Percentiles rank a stretch among this genome's conserved stretches.
Evolutionary conservation across 2,888 invertebrate species (phyloP).

Genomic region (Lamproptera curius): DNA sequence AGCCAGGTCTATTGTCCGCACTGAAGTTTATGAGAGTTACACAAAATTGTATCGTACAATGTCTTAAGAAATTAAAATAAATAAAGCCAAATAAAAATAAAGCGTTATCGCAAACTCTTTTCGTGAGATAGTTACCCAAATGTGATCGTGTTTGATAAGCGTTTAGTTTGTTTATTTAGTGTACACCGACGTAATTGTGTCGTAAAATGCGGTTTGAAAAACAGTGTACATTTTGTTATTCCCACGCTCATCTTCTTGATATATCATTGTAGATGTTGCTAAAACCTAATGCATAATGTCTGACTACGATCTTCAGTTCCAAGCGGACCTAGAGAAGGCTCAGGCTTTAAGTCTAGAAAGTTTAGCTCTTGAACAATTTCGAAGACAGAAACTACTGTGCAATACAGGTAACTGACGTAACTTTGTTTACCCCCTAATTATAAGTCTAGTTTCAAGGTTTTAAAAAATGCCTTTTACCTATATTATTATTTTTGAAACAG

Average conservation of each 20-base stretch:
- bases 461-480: background rate
- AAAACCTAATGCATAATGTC: slow-evolving; percentile 59
- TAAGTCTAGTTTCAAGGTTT: slow-evolving; percentile 39
- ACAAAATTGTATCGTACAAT: slow-evolving; percentile 42
- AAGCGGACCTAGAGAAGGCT: slow-evolving; percentile 92
- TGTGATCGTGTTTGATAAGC: slow-evolving; percentile 16
- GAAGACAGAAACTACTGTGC: slow-evolving; percentile 81
- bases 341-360: slow-evolving; percentile 93
- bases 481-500: too few species aligned
- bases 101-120: slow-evolving; percentile 40
- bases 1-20: too few species aligned
- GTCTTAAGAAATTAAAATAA: slow-evolving; percentile 45
- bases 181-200: slow-evolving; percentile 39
- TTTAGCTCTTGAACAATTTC: slow-evolving; percentile 89
- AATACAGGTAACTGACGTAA: slow-evolving; percentile 66
- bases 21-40: slow-evolving; percentile 19
- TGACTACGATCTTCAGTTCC: slow-evolving; percentile 89
- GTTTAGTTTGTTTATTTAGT: slow-evolving; percentile 32
- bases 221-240: slow-evolving; percentile 47
- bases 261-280: slow-evolving; percentile 48
- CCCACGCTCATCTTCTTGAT: slow-evolving; percentile 49
- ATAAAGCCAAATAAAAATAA: too few species aligned
- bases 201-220: slow-evolving; percentile 37
- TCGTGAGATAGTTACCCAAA: slow-evolving; percentile 38
- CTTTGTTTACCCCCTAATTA: slow-evolving; percentile 49